Conservation (phyloP, 2,888 invertebrate species). For the Bursaphelenchus okinawaensis region DNA sequence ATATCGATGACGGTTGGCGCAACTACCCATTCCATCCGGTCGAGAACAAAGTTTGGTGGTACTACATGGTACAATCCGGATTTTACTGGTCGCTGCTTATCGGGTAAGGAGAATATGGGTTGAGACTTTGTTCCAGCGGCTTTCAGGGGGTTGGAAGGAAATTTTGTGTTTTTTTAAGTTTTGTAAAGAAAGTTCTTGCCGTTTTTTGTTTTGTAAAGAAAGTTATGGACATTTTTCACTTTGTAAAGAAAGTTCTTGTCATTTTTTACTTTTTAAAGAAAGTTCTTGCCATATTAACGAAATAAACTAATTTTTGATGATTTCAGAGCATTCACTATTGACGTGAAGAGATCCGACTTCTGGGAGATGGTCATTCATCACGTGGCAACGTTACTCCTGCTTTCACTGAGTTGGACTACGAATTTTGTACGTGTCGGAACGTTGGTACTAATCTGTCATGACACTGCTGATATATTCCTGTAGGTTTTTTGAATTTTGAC, state of each 20-base stretch:
- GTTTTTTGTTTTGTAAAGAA: not conserved
- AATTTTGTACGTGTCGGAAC: constrained; percentile 85
- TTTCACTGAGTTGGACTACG: constrained; percentile 88
- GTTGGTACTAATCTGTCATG: constrained; percentile 67
- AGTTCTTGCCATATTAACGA: not conserved
- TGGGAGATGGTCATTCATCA: constrained; percentile 70
- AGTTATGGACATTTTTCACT: not conserved
- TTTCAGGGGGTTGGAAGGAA: not conserved
- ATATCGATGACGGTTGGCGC: constrained; percentile 49
- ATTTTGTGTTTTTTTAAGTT: not conserved
- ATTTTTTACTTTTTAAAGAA: not conserved
- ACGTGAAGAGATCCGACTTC: constrained; percentile 72
- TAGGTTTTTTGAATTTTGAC: constrained; percentile 58
- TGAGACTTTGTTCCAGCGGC: constrained; percentile 29
- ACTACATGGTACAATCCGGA: constrained; percentile 87
- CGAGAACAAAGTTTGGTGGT: constrained; percentile 64
- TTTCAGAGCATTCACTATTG: constrained; percentile 58
- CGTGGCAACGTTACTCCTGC: constrained; percentile 79
- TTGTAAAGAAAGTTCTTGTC: not conserved
- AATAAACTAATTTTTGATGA: not conserved
- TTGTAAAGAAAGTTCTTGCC: too few species aligned
- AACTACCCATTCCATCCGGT: constrained; percentile 63
- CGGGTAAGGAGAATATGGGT: constrained; percentile 31
- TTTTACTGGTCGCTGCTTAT: constrained; percentile 87
- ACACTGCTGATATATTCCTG: constrained; percentile 61